phyloP scores from a whole-genome alignment of 1,140 invertebrate genomes.

The Chionoecetes opilio region DNA sequence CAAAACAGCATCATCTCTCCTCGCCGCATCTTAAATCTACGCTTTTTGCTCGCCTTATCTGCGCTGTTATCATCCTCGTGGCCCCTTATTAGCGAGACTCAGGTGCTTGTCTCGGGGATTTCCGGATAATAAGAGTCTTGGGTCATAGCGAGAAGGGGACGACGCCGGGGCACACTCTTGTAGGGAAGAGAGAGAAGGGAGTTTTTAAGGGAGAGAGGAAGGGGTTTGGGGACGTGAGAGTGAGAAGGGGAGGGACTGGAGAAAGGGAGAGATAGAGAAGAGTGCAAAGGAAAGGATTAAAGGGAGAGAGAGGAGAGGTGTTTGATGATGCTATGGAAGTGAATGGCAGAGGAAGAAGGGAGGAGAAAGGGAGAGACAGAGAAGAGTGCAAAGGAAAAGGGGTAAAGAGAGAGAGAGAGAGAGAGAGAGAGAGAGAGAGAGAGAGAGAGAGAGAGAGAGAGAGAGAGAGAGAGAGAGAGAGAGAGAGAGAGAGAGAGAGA shows the following conservation, averaged over 20 bases:
- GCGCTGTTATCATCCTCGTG: background rate
- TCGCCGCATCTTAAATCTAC: background rate
- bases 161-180: background rate
- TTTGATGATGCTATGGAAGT: no score
- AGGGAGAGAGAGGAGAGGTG: no score
- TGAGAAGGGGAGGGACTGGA: background rate
- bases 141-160: no score
- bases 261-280: no score
- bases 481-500: no score
- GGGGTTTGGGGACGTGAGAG: background rate
- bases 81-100: background rate
- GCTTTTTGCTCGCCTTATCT: background rate
- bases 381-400: background rate
- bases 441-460: constrained; percentile 8
- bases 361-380: no score
- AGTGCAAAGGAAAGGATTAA: no score
- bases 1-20: background rate
- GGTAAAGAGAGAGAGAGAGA: background rate
- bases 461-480: no score
- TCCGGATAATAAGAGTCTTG: background rate
- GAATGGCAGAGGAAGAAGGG: background rate
- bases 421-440: background rate
- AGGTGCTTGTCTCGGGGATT: background rate
- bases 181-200: background rate
- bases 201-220: background rate